These are phyloP conservation scores for Cephus rjabovi DNA, from an alignment of 2,888 invertebrate species.

Conservation along the genomic window DNA sequence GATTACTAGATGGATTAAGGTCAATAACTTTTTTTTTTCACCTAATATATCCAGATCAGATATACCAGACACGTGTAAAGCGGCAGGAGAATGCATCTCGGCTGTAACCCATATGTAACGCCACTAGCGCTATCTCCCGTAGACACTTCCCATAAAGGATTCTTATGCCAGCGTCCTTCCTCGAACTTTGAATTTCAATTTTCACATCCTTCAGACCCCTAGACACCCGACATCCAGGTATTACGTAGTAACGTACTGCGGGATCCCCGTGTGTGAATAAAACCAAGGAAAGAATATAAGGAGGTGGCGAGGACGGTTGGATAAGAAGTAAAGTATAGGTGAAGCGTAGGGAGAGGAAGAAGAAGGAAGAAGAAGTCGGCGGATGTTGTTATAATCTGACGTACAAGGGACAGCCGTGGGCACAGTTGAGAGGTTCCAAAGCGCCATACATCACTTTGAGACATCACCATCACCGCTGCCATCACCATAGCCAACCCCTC, in stretches of 20 bases:
- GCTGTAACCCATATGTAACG: not conserved
- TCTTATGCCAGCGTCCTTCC: not conserved
- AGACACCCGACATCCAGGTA: not conserved
- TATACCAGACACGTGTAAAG: not conserved
- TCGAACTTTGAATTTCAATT: not conserved
- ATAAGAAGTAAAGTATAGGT: not conserved
- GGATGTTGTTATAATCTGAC: conserved; percentile 44
- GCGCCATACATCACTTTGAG: conserved; percentile 38
- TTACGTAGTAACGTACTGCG: not conserved
- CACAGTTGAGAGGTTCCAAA: conserved; percentile 35
- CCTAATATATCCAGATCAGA: not conserved
- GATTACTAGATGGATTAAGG: not conserved
- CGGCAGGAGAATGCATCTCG: not conserved
- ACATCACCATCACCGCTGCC: conserved; percentile 28
- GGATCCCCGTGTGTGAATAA: not conserved
- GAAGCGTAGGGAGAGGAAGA: conserved; percentile 1
- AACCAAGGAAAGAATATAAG: not conserved
- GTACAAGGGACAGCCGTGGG: conserved; percentile 37
- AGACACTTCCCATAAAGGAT: not conserved
- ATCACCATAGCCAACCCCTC: not conserved
- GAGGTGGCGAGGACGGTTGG: not conserved
- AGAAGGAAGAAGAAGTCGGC: conserved; percentile 20
- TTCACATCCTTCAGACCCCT: not conserved
- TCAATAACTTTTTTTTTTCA: not conserved
- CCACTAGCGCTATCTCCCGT: not conserved